These are phyloP conservation scores for Ferdinandea cuprea DNA, from an alignment of 2,888 invertebrate species.

Conservation along the genomic window DNA sequence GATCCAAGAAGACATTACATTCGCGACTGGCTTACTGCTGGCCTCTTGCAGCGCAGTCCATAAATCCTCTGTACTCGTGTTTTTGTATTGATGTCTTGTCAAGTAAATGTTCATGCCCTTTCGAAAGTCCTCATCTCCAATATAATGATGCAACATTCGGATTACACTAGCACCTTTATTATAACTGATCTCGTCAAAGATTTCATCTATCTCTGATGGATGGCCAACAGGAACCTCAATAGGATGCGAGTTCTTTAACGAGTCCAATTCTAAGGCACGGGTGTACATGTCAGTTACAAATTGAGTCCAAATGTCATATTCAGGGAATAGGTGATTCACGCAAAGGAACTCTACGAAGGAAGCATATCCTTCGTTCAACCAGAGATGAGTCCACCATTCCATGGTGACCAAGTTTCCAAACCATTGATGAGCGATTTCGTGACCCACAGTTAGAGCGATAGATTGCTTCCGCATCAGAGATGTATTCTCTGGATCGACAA, in stretches of 20 bases:
- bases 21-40: constrained; percentile 93
- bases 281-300: constrained; percentile 95
- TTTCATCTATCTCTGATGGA: constrained; percentile 97
- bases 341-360: constrained; percentile 98
- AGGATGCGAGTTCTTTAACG: constrained; percentile 95
- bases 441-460: constrained; percentile 94
- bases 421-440: constrained; percentile 99
- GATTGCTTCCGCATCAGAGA: constrained; percentile 92
- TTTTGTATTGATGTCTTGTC: constrained; percentile 93
- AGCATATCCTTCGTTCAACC: constrained; percentile 98
- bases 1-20: constrained; percentile 98
- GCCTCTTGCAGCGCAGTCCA: constrained; percentile 95
- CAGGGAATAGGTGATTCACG: constrained; percentile 95
- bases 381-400: constrained; percentile 99
- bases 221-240: constrained; percentile 97
- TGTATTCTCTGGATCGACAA: constrained; percentile 95
- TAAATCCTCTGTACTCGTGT: constrained; percentile 96
- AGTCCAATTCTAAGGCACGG: constrained; percentile 93
- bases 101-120: constrained; percentile 96
- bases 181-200: constrained; percentile 98
- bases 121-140: constrained; percentile 95
- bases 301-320: constrained; percentile 98
- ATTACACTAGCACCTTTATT: constrained; percentile 97
- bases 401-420: constrained; percentile 99
- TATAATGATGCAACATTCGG: constrained; percentile 96